Percentiles rank a stretch among this genome's conserved stretches.
Conservation (phyloP, 2,113 vertebrate genomes). For the Lichenostomus cassidix region DNA sequence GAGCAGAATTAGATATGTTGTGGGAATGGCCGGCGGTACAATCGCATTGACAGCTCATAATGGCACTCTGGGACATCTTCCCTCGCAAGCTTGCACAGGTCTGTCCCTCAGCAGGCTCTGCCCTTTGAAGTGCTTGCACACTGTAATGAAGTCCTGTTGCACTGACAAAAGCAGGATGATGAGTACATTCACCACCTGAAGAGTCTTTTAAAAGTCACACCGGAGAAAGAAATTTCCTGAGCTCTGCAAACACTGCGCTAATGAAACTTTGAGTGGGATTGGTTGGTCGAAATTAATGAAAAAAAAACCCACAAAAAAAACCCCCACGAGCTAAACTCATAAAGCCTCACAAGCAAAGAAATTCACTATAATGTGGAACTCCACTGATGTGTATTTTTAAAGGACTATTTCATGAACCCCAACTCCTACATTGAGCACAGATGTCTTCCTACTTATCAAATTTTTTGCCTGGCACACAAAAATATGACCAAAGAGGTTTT, state of each 20-base stretch:
- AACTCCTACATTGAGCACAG: neutral
- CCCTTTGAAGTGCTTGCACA: neutral
- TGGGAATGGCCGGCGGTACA: conserved; percentile 34
- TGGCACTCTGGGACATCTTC: neutral
- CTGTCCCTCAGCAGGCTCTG: neutral
- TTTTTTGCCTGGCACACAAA: neutral
- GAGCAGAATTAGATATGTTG: conserved; percentile 44
- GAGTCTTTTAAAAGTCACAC: neutral
- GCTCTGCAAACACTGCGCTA: neutral
- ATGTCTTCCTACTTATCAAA: neutral
- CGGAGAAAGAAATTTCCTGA: neutral
- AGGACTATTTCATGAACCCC: neutral
- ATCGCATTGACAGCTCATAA: conserved; percentile 4
- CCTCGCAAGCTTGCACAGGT: neutral
- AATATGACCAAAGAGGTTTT: neutral
- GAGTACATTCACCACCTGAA: conserved; percentile 32
- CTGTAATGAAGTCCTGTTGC: conserved; percentile 19
- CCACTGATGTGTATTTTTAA: neutral
- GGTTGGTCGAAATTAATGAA: neutral
- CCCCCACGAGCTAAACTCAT: neutral
- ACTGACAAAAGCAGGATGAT: conserved; percentile 35
- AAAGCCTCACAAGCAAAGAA: neutral
- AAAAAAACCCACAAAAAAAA: neutral
- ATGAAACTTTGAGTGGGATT: neutral
- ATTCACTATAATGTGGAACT: neutral